Evolutionary conservation across 2,113 vertebrate species (phyloP), one percentile per base, ranked within the genome.

Genomic region (Lates calcarifer): DNA sequence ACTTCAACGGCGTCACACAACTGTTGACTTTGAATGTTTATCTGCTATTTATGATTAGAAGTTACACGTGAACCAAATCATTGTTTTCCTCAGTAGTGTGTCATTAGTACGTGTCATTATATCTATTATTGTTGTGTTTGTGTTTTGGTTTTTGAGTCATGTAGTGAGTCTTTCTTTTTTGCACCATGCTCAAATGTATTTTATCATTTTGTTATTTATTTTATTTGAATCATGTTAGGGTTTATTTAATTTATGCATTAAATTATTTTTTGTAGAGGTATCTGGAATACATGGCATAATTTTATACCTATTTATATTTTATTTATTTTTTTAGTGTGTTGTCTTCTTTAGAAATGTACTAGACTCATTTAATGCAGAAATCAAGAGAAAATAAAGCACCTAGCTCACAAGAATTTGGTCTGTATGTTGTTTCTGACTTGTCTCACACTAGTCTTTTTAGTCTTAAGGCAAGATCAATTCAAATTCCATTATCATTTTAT

Each of bases 221-320:
- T 85, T 66, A 41, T 41, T 77, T 39, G 20, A 67, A 22, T 56
- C 3, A 45, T 66, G 51, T 55, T 81, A 66, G 43, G 5, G 5
- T 90, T 85, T 79, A 24, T 88, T 84, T 92, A 89, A 93, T 93
- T 93, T 91, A 92, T 94, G 33, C 29, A 61, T 91, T 92, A 77
- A 81, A 58, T 88, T 89, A 84, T 91, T 89, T 76, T 91, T 89
- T 85, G 66, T 84, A 85, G 83, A 62, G 8, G n/a, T 82, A 77
- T 80, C 24, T 70, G 60, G 56, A 60, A 63, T 63, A 63, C 31
- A 43, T 63, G 26, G 22, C 74, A 35, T 83, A 28, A 73, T 88
- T 89, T 88, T 90, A 75, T 85, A 81, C 67, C 12, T 89, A 86
- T 89, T 86, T 89, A 81, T 82, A 57, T 87, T 89, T 81, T 77